Percentiles rank a stretch among this genome's conserved stretches.
Conservation (phyloP, 1,140 invertebrate species). For the Zaprionus lachaisei region DNA sequence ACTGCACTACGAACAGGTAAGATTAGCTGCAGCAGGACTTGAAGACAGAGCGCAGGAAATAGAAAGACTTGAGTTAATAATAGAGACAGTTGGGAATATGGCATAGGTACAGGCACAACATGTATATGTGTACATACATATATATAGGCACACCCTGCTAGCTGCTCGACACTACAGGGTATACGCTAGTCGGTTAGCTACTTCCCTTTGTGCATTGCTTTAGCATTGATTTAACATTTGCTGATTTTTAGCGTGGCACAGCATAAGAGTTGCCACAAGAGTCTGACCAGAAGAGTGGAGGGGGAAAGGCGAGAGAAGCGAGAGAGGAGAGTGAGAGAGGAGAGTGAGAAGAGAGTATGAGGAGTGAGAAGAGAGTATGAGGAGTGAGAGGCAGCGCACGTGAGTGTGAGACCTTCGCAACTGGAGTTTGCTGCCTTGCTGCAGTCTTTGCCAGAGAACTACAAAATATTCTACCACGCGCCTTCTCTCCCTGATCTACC, state of each 20-base stretch:
- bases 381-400: background rate
- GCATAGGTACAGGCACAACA: too few species aligned
- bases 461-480: background rate
- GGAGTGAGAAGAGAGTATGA: background rate
- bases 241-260: slow-evolving; percentile 6
- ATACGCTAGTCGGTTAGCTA: background rate
- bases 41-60: background rate
- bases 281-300: background rate
- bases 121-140: too few species aligned
- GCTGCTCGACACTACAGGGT: background rate
- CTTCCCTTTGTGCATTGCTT: background rate
- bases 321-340: too few species aligned
- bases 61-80: background rate
- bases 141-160: too few species aligned
- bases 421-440: background rate
- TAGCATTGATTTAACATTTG: slow-evolving; percentile 4
- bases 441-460: background rate
- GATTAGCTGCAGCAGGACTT: background rate
- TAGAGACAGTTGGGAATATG: background rate
- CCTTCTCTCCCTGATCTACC: too few species aligned
- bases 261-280: slow-evolving; percentile 1
- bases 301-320: too few species aligned
- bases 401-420: background rate
- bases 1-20: background rate
- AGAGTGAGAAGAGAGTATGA: background rate